Base-by-base conservation (phyloP, 2,113 vertebrate genomes). In the Anseranas semipalmata region DNA sequence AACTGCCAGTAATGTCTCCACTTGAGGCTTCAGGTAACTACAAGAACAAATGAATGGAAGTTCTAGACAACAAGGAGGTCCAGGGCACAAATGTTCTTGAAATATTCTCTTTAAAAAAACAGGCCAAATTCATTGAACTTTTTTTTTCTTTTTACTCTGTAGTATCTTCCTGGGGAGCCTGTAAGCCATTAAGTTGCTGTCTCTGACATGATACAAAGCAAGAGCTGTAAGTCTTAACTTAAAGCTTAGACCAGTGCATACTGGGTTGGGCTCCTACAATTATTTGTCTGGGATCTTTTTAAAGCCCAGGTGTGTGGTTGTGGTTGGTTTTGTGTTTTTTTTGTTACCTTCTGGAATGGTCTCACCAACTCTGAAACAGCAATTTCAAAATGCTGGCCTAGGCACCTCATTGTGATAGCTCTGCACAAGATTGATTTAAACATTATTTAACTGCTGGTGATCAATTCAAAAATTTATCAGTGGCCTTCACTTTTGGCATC, bases 401-500 rank as follows among this genome's bases (percentile, higher is more conserved):
- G 8, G 27, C 16, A 22, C 18, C 19, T n/a, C 27, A 5, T 1
- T 27, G 32, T 7, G 30, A 0, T 12, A 60, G 33, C 18, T 41
- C 30, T 15, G 58, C 16, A 14, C n/a, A 8, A 53, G 39, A 55
- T n/a, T 15, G 24, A 45, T 63, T 45, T 39, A 27, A n/a, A 33
- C 16, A 9, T 12, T 25, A 27, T 0, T 35, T 27, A 50, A 21
- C 22, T 55, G 39, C 12, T 37, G 41, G 35, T 12, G 20, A 45
- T n/a, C 10, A 24, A 3, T 0, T 14, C 15, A 28, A 13, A 66
- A 19, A 10, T 5, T 10, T 4, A 2, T 2, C 4, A 1, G 59
- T 16, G 11, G 41, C 41, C 50, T 59, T 12, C 14, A n/a, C 39
- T 60, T 73, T 28, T 32, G 60, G 27, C 6, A 18, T 4, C 18